Conservation (phyloP, 1,140 invertebrate genomes). For the Drosophila orosa region DNA sequence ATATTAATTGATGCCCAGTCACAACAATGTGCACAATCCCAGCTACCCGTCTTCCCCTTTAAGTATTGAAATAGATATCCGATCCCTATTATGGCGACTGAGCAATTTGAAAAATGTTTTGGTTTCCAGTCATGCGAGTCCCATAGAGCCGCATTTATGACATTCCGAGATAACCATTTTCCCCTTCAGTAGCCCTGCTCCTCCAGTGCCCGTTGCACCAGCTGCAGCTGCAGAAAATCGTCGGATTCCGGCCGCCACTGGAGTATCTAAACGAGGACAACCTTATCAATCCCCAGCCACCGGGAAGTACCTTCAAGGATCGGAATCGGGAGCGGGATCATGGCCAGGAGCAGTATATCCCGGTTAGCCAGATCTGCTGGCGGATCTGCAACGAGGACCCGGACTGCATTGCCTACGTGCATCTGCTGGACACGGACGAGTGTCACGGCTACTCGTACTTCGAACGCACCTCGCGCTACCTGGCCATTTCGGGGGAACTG, state of each 20-base stretch:
- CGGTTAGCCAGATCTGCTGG: constrained; percentile 84
- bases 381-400: constrained; percentile 83
- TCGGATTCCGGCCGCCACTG: constrained; percentile 77
- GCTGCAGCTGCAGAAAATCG: constrained; percentile 82
- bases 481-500: constrained; percentile 71
- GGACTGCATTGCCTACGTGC: constrained; percentile 84
- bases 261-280: constrained; percentile 69
- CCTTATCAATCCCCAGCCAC: constrained; percentile 63
- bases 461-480: constrained; percentile 60
- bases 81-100: constrained; percentile 22
- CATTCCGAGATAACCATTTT: constrained; percentile 13
- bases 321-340: constrained; percentile 13
- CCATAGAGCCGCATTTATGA: constrained; percentile 20
- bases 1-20: constrained; percentile 56
- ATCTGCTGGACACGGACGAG: constrained; percentile 82
- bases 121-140: constrained; percentile 60
- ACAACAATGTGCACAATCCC: constrained; percentile 4
- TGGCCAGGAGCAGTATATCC: constrained; percentile 82
- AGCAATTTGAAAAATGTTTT: constrained; percentile 58
- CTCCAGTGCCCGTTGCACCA: constrained; percentile 81
- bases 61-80: constrained; percentile 55
- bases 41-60: constrained; percentile 14
- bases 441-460: constrained; percentile 84
- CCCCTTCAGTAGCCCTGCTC: constrained; percentile 59
- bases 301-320: constrained; percentile 58